Evolutionary conservation across 2,888 invertebrate species (phyloP).

Genomic region (Scrobipalpa costella): DNA sequence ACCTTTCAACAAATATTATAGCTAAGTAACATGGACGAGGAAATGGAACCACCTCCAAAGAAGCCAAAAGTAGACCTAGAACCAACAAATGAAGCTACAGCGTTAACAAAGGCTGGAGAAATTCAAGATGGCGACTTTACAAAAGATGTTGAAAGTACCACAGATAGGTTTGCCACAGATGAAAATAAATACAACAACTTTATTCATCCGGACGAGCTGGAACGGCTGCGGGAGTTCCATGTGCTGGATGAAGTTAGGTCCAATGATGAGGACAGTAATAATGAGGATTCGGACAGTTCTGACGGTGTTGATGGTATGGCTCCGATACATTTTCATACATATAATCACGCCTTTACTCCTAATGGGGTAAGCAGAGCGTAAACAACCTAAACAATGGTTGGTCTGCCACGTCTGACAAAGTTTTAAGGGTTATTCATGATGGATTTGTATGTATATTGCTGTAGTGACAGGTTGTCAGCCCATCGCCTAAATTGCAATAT

Average conservation of each 20-base stretch:
- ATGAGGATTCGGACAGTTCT: constrained; percentile 62
- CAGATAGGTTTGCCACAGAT: constrained; percentile 33
- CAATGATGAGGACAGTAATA: constrained; percentile 68
- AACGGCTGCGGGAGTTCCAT: constrained; percentile 65
- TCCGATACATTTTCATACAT: too few relatives aligned
- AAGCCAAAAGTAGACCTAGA: constrained; percentile 49
- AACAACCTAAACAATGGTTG: too few relatives aligned
- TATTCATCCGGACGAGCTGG: constrained; percentile 58
- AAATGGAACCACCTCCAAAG: constrained; percentile 49
- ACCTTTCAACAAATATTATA: constrained; percentile 24
- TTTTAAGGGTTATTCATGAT: too few relatives aligned
- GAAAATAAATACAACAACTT: constrained; percentile 52
- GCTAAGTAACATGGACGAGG: constrained; percentile 43
- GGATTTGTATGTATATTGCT: too few relatives aligned
- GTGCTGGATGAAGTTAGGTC: constrained; percentile 73
- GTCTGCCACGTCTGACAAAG: too few relatives aligned
- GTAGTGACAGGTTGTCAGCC: too few relatives aligned
- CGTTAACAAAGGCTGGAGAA: not conserved
- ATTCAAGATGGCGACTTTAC: constrained; percentile 30
- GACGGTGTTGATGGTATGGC: constrained; percentile 49
- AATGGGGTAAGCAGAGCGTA: too few relatives aligned
- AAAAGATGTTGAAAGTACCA: constrained; percentile 34
- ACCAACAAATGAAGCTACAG: not conserved
- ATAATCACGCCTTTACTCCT: too few relatives aligned
- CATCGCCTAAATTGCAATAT: too few relatives aligned